Percentiles rank a stretch among this genome's conserved stretches.
phyloP scores from a whole-genome alignment of 2,888 invertebrate genomes.

The Drosophila trichaetosa region DNA sequence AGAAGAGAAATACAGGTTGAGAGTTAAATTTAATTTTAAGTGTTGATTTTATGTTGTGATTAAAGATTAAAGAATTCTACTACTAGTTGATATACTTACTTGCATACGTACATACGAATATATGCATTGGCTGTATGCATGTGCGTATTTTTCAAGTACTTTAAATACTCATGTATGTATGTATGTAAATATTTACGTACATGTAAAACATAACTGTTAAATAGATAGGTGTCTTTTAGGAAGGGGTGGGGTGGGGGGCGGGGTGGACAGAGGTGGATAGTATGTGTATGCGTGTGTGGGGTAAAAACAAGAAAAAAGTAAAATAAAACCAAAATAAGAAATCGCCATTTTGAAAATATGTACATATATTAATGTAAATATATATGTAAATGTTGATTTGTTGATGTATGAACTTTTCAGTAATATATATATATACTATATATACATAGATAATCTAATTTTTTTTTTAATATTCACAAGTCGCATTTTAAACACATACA shows the following conservation, averaged over 20 bases:
- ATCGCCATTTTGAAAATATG: neutral
- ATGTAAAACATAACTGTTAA: neutral
- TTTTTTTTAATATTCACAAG: neutral
- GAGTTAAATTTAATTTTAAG: neutral
- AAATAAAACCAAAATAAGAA: neutral
- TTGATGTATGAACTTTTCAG: neutral
- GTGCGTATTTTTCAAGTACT: neutral
- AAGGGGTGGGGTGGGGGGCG: neutral
- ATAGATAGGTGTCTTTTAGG: neutral
- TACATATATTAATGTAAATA: neutral
- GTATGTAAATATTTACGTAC: neutral
- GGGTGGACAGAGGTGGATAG: neutral
- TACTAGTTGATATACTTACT: constrained; percentile 3
- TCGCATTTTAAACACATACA: neutral
- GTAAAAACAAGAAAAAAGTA: neutral
- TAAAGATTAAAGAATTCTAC: neutral
- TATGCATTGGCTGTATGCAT: constrained; percentile 14
- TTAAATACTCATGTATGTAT: neutral
- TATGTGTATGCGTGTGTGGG: neutral
- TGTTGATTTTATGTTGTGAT: neutral
- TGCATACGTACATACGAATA: constrained; percentile 5
- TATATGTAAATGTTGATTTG: constrained; percentile 3
- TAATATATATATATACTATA: neutral
- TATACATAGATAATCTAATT: neutral
- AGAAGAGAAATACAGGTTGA: constrained; percentile 10